Conservation (phyloP, 92 coral and sea anemone genomes). For the Siderastrea radians region DNA sequence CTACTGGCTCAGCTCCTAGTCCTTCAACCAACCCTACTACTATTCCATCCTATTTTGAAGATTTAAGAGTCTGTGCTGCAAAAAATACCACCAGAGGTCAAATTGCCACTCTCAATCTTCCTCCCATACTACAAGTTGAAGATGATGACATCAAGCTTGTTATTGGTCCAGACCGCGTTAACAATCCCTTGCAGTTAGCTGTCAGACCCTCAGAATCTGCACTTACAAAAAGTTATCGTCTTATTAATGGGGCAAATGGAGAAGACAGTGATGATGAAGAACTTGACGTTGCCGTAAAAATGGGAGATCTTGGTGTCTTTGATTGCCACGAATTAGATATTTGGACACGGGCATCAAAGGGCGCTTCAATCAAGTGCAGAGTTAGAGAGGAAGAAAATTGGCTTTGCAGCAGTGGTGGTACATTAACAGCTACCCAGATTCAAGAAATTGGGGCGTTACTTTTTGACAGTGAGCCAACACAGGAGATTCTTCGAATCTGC, state of each 20-base stretch:
- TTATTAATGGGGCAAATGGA: too few species aligned
- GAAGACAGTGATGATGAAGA: constrained; percentile 54
- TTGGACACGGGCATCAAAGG: constrained; percentile 49
- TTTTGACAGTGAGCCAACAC: constrained; percentile 43
- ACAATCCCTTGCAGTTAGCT: constrained; percentile 29
- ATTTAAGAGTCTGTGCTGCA: constrained; percentile 10
- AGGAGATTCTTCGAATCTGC: constrained; percentile 24
- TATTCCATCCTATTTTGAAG: neutral
- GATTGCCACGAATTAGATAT: constrained; percentile 35
- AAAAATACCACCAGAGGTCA: constrained; percentile 26
- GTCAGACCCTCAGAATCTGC: constrained; percentile 32
- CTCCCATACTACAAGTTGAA: constrained; percentile 32
- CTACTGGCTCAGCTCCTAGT: neutral
- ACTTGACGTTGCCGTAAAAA: constrained; percentile 45
- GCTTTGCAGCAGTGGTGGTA: constrained; percentile 29
- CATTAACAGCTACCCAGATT: constrained; percentile 14
- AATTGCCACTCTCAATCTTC: constrained; percentile 51
- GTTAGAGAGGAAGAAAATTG: constrained; percentile 48
- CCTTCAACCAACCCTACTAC: neutral
- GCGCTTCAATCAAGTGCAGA: constrained; percentile 8
- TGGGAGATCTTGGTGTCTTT: constrained; percentile 61
- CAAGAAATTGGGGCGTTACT: constrained; percentile 21
- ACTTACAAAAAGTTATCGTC: too few species aligned
- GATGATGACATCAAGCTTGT: constrained; percentile 33
- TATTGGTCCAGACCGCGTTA: constrained; percentile 4